These are phyloP conservation scores for Rhinolophus sinicus DNA, from an alignment of 2,113 vertebrate species.

Conservation along the genomic window DNA sequence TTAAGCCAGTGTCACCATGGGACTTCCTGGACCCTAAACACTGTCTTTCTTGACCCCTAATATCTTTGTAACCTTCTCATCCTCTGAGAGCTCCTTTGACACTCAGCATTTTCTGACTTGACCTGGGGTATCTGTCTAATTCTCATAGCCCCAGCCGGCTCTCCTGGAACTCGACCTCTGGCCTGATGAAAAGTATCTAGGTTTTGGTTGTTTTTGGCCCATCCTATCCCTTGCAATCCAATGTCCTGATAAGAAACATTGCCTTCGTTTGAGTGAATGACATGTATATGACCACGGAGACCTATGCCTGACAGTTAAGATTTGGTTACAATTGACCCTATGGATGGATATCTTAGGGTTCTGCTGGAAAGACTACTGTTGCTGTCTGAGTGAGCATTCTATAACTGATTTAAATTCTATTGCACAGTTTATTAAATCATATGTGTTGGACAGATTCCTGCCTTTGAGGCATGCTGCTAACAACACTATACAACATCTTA, in stretches of 20 bases:
- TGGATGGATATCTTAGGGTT: neutral
- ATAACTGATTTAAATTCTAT: slow-evolving; percentile 37
- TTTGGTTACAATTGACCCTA: neutral
- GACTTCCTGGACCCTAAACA: too few relatives aligned
- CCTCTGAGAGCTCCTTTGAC: neutral
- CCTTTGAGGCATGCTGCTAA: slow-evolving; percentile 33
- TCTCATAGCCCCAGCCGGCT: neutral
- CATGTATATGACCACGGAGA: neutral
- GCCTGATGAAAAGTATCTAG: neutral
- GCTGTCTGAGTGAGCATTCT: slow-evolving; percentile 17
- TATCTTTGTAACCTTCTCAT: neutral
- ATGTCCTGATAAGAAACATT: neutral
- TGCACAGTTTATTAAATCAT: slow-evolving; percentile 56
- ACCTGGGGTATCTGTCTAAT: neutral
- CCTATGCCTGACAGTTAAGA: neutral
- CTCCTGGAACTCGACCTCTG: neutral
- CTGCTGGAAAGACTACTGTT: neutral
- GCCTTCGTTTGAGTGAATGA: slow-evolving; percentile 5
- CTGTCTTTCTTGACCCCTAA: neutral
- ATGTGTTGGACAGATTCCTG: neutral
- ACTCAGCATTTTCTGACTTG: neutral
- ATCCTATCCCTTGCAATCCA: neutral
- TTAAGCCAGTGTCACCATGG: neutral
- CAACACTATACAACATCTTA: slow-evolving; percentile 28
- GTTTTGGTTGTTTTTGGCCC: neutral